Evolutionary conservation across 2,797 vertebrate genomes (phyloP), one percentile per base, ranked within the genome.

Genomic region (Chrysocyon brachyurus): DNA sequence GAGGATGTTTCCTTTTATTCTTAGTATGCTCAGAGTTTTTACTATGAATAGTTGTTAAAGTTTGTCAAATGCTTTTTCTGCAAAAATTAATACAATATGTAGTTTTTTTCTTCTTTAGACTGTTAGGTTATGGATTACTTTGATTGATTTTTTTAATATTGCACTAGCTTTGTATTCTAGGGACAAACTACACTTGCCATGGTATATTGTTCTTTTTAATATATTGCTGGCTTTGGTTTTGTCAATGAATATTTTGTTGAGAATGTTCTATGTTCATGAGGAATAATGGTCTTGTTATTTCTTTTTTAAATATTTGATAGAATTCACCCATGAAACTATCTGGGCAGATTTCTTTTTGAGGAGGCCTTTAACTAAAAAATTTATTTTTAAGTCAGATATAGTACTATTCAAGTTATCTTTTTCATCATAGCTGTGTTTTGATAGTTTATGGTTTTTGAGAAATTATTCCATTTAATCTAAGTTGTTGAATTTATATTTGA

Each of bases 321-420:
- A 89, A 84, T 87, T 87, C 52, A 54, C 28, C 28, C 28, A 28
- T 70, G 49, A 64, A 90, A 54, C 31, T 16, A 57, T 17, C 31
- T n/a, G 31, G 28, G 54, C 40, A 90, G 33, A 91, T 87, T 93
- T 91, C 40, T 81, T 96, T 91, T 66, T 64, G 46, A 64, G 64
- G 59, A 91, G 26, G 61, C 2, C 72, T 94, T 84, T 83, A 87
- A 88, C 40, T 61, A 64, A 68, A 68, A 63, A 59, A 59, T 64
- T 91, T 52, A 84, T 68, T 87, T 87, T n/a, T 40, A 87, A 57
- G 46, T 78, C 66, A 70, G 82, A n/a, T 19, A 21, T 6, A 88
- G 33, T 33, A 73, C 66, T 63, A 10, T 56, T 64, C 36, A 70
- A 33, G 15, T 68, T 46, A 83, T 77, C 54, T 49, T 4, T 82